A percentile compares a stretch with the other conserved stretches of the same genome.
Conservation (phyloP, 2,888 invertebrate genomes). For the Trissoscelio sp. region DNA sequence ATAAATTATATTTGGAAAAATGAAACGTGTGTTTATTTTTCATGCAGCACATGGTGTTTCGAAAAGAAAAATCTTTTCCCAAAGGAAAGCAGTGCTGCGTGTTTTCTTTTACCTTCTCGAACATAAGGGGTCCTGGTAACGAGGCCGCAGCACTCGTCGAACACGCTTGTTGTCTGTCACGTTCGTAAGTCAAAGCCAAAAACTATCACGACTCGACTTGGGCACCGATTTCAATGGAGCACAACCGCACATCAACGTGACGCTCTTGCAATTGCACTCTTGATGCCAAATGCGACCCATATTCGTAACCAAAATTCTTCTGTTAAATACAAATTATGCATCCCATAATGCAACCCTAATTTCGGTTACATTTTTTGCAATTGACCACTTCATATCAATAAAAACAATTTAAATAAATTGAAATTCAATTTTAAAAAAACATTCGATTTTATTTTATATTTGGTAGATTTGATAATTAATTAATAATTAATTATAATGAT, state of each 20-base stretch:
- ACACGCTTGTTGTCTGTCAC: constrained; percentile 45
- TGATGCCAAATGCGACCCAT: constrained; percentile 36
- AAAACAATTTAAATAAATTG: no score
- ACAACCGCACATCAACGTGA: constrained; percentile 42
- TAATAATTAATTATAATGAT: no score
- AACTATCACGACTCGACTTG: constrained; percentile 37
- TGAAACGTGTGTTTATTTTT: no score
- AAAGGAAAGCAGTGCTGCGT: not conserved
- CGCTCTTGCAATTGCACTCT: constrained; percentile 36
- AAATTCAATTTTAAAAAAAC: no score
- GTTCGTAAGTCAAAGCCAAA: constrained; percentile 54
- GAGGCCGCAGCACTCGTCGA: constrained; percentile 12
- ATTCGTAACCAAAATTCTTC: constrained; percentile 27
- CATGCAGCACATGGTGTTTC: constrained; percentile 16
- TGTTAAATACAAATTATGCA: constrained; percentile 25
- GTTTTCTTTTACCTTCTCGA: constrained; percentile 2
- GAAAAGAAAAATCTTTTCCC: constrained; percentile 1
- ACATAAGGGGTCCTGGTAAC: constrained; percentile 11
- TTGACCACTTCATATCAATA: no score
- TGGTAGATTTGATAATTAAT: no score
- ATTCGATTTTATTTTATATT: no score
- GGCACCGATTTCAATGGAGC: constrained; percentile 36
- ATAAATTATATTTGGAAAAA: no score
- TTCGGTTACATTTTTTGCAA: not conserved
- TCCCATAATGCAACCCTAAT: not conserved